Percentiles rank a stretch among this genome's conserved stretches.
Conservation (phyloP, 1,140 invertebrate genomes). For the Anastatus disparis region DNA sequence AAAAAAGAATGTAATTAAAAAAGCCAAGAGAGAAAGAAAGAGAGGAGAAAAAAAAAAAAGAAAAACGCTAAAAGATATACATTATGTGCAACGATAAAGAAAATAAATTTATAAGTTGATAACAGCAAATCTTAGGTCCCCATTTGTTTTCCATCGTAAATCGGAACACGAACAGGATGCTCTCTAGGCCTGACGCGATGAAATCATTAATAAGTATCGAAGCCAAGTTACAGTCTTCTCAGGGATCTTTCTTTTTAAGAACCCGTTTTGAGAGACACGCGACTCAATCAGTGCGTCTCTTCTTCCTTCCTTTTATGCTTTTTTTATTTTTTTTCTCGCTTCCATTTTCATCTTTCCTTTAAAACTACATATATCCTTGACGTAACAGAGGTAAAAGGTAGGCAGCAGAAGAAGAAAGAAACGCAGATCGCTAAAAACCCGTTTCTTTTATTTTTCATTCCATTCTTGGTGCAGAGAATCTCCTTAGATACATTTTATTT, state of each 20-base stretch:
- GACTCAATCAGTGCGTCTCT: conserved; percentile 40
- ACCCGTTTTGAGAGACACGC: conserved; percentile 48
- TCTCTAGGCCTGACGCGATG: conserved; percentile 3
- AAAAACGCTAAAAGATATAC: not conserved
- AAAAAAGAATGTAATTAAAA: not conserved
- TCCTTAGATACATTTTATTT: conserved; percentile 48
- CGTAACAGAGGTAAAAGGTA: too few species aligned
- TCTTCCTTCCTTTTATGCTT: not conserved
- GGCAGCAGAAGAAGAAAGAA: too few species aligned
- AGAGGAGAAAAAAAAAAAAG: too few species aligned
- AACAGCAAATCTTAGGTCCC: conserved; percentile 23
- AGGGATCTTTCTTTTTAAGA: conserved; percentile 44
- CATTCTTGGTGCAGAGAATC: too few species aligned
- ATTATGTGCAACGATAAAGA: not conserved
- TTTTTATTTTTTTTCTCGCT: not conserved
- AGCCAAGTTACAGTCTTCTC: too few species aligned
- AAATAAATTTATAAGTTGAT: conserved; percentile 9
- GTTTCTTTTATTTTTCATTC: too few species aligned
- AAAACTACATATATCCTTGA: too few species aligned
- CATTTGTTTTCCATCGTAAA: conserved; percentile 29
- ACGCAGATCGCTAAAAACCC: conserved; percentile 29
- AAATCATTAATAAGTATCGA: conserved; percentile 38
- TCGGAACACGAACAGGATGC: conserved; percentile 28
- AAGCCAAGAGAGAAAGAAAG: too few species aligned
- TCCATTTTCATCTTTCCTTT: not conserved